A percentile compares a stretch with the other conserved stretches of the same genome.
phyloP scores from a whole-genome alignment of 1,140 invertebrate species.

The Bombus confusus region DNA sequence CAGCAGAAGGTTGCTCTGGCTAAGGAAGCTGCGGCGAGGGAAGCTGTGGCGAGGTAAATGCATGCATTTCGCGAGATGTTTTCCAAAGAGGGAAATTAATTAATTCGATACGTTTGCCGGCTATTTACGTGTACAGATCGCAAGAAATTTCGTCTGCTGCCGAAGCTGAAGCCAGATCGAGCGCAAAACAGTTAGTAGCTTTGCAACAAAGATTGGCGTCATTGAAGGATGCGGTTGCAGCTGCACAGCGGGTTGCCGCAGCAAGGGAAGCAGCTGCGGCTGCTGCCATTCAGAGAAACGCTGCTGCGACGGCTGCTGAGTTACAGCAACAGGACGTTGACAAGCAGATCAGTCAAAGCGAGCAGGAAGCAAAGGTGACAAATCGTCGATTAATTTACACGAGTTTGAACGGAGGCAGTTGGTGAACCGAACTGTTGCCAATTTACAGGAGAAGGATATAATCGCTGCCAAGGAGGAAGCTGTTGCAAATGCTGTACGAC shows the following conservation, averaged over 20 bases:
- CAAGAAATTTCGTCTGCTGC: slow-evolving; percentile 78
- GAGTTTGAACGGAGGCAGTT: neutral
- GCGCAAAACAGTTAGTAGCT: slow-evolving; percentile 78
- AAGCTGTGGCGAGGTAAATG: slow-evolving; percentile 75
- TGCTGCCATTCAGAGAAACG: slow-evolving; percentile 79
- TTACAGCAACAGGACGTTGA: slow-evolving; percentile 81
- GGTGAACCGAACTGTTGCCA: too few relatives aligned
- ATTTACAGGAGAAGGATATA: slow-evolving; percentile 74
- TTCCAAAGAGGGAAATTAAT: too few relatives aligned
- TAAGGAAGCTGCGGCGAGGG: slow-evolving; percentile 77
- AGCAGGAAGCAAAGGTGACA: slow-evolving; percentile 78
- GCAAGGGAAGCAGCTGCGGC: slow-evolving; percentile 79
- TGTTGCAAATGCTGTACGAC: slow-evolving; percentile 76
- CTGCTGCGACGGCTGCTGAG: slow-evolving; percentile 78
- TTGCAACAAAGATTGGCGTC: slow-evolving; percentile 80
- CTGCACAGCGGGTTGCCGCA: slow-evolving; percentile 79
- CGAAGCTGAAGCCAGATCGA: slow-evolving; percentile 74
- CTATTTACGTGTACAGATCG: slow-evolving; percentile 64
- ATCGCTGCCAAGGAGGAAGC: slow-evolving; percentile 79
- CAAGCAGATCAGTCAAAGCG: slow-evolving; percentile 79
- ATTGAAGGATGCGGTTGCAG: slow-evolving; percentile 79
- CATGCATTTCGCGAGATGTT: neutral
- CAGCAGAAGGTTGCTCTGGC: slow-evolving; percentile 79
- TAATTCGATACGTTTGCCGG: neutral
- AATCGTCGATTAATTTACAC: neutral